These are phyloP conservation scores for Patella depressa DNA, from an alignment of 2,888 invertebrate species.

Conservation along the genomic window DNA sequence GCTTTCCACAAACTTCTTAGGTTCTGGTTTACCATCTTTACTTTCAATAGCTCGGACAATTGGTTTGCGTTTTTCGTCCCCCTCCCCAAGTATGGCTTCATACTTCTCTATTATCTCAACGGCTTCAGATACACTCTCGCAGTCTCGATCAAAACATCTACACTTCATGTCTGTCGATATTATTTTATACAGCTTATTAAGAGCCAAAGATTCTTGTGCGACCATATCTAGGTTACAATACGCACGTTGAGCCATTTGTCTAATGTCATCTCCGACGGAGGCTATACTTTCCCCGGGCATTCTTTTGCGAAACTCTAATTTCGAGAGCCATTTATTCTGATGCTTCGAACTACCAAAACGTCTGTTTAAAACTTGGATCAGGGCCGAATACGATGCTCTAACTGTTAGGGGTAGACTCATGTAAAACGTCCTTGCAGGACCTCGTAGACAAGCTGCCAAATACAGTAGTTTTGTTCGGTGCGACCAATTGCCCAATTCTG, in stretches of 20 bases:
- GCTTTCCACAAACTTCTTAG: neutral
- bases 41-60: conserved; percentile 22
- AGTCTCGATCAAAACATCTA: conserved; percentile 37
- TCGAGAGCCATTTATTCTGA: neutral
- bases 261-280: conserved; percentile 27
- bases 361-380: neutral
- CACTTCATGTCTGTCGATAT: conserved; percentile 35
- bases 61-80: conserved; percentile 17
- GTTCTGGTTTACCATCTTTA: neutral
- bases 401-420: neutral
- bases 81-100: conserved; percentile 31
- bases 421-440: conserved; percentile 3
- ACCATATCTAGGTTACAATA: conserved; percentile 22
- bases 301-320: neutral
- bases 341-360: neutral
- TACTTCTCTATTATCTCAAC: conserved; percentile 34
- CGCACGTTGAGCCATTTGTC: conserved; percentile 30
- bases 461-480: neutral
- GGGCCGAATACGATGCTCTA: neutral
- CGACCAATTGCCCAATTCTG: conserved; percentile 16
- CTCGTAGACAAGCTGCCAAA: conserved; percentile 9
- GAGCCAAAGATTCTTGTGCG: conserved; percentile 33
- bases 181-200: conserved; percentile 34
- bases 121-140: conserved; percentile 31
- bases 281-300: conserved; percentile 24